These are phyloP conservation scores for Trinorchestia longiramus DNA, from an alignment of 1,140 invertebrate species.

Conservation along the genomic window DNA sequence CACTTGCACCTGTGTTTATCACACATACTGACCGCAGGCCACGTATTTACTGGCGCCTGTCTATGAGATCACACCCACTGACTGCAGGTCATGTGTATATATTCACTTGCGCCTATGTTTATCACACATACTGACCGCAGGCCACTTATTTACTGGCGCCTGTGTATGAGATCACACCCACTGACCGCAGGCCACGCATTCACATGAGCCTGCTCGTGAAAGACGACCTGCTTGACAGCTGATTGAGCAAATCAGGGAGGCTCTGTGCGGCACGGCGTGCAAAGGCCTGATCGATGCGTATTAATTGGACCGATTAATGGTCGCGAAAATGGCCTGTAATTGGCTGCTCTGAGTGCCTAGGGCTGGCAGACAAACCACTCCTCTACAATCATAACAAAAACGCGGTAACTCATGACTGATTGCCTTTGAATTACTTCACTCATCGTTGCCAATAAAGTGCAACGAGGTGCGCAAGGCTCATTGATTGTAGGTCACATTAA, in stretches of 20 bases:
- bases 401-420: slow-evolving; percentile 1
- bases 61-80: background rate
- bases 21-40: no score
- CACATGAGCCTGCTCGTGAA: background rate
- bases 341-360: background rate
- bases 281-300: background rate
- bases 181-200: background rate
- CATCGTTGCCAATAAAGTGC: background rate
- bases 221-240: background rate
- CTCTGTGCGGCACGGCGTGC: background rate
- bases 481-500: background rate
- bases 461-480: background rate
- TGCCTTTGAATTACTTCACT: background rate
- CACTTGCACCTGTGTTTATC: no score
- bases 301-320: slow-evolving; percentile 46
- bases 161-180: background rate
- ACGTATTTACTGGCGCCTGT: background rate
- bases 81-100: background rate
- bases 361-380: background rate
- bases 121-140: background rate
- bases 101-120: background rate
- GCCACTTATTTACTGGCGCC: no score
- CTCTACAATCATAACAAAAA: background rate
- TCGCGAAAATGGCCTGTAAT: slow-evolving; percentile 41
- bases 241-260: background rate